A percentile compares a stretch with the other conserved stretches of the same genome.
Conservation (phyloP, 2,888 invertebrate genomes). For the Cheilosia vernalis region DNA sequence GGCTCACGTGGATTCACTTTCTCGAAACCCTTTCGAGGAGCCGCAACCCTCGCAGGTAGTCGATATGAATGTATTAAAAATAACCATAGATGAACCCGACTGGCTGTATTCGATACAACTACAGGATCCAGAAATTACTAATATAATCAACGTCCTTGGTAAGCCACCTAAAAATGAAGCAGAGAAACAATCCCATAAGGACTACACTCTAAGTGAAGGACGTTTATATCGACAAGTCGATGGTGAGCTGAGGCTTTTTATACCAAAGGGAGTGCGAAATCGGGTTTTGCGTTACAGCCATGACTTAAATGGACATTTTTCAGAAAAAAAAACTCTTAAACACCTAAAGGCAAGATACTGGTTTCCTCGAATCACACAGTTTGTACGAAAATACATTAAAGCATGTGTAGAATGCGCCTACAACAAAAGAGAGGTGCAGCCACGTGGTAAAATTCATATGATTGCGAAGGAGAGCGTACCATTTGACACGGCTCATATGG, state of each 20-base stretch:
- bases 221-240: background rate
- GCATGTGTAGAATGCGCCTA: slow-evolving; percentile 45
- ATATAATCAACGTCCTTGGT: background rate
- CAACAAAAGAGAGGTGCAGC: slow-evolving; percentile 36
- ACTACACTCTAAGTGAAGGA: too few relatives aligned
- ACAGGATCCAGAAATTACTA: background rate
- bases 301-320: slow-evolving; percentile 18
- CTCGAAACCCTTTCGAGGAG: background rate
- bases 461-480: slow-evolving; percentile 36
- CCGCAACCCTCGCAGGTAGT: background rate
- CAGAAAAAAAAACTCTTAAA: slow-evolving; percentile 14
- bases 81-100: slow-evolving; percentile 2
- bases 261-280: slow-evolving; percentile 34
- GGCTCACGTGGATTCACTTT: slow-evolving; percentile 26
- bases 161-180: background rate
- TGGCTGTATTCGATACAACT: slow-evolving; percentile 7
- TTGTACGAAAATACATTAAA: slow-evolving; percentile 33
- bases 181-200: too few relatives aligned
- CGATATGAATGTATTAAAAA: background rate
- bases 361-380: slow-evolving; percentile 36
- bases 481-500: slow-evolving; percentile 33
- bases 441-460: slow-evolving; percentile 24
- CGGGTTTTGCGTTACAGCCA: slow-evolving; percentile 6
- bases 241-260: slow-evolving; percentile 19
- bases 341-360: slow-evolving; percentile 21